Evolutionary conservation across 2,888 invertebrate genomes (phyloP).

Genomic region (Sarcophaga rosellei): DNA sequence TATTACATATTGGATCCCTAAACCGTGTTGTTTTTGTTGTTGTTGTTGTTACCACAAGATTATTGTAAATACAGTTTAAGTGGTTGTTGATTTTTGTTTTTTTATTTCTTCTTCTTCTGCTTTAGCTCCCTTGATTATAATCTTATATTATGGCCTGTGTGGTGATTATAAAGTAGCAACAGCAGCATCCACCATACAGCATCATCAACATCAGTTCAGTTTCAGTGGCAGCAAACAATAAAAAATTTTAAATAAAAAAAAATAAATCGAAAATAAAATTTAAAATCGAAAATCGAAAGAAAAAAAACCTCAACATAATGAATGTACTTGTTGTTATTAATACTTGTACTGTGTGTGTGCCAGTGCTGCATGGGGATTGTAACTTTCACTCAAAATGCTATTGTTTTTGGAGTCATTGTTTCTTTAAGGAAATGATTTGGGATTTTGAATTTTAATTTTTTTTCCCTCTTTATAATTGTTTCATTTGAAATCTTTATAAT

Average conservation of each 20-base stretch:
- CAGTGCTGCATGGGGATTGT: conserved; percentile 32
- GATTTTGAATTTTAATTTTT: not conserved
- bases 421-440: conserved; percentile 20
- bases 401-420: conserved; percentile 36
- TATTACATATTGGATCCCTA: conserved; percentile 48
- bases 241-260: conserved; percentile 56
- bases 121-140: conserved; percentile 53
- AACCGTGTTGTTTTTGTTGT: not conserved
- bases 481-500: not conserved
- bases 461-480: not conserved
- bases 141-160: conserved; percentile 58
- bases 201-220: no score
- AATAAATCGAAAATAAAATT: not conserved
- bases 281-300: conserved; percentile 1
- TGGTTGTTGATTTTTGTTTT: conserved; percentile 21
- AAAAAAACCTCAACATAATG: conserved; percentile 47
- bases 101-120: conserved; percentile 1
- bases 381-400: conserved; percentile 60
- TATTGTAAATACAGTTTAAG: conserved; percentile 36
- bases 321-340: conserved; percentile 46
- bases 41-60: conserved; percentile 29
- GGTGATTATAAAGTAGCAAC: conserved; percentile 38
- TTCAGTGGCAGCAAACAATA: conserved; percentile 42
- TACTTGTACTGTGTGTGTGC: no score
- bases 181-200: no score